These are phyloP conservation scores for Plebejus argus DNA, from an alignment of 2,888 invertebrate species.

Conservation along the genomic window DNA sequence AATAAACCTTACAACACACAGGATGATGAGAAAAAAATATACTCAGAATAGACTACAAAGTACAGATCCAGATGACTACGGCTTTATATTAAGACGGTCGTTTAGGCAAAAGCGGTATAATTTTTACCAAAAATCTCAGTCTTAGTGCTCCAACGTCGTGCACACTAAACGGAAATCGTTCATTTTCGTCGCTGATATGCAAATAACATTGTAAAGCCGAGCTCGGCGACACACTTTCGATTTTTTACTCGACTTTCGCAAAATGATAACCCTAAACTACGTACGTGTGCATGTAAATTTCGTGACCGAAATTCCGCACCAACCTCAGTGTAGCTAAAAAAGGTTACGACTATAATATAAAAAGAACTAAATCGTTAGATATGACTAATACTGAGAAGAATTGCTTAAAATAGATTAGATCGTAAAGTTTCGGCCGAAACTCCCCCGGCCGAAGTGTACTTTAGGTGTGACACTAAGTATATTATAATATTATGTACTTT, in stretches of 20 bases:
- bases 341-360: conserved; percentile 28
- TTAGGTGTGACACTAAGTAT: conserved; percentile 24
- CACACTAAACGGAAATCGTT: conserved; percentile 57
- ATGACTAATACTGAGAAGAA: conserved; percentile 28
- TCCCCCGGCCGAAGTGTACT: conserved; percentile 22
- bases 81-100: conserved; percentile 49
- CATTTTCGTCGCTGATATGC: conserved; percentile 47
- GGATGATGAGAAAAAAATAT: not conserved
- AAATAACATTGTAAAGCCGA: conserved; percentile 36
- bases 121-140: conserved; percentile 71
- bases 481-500: conserved; percentile 30
- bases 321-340: conserved; percentile 22
- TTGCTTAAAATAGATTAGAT: conserved; percentile 31
- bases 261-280: conserved; percentile 49
- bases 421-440: conserved; percentile 12
- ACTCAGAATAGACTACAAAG: not conserved
- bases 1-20: not conserved
- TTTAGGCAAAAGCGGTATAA: conserved; percentile 54
- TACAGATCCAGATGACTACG: conserved; percentile 40
- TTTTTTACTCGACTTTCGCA: conserved; percentile 44
- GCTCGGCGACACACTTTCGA: conserved; percentile 34
- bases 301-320: conserved; percentile 25
- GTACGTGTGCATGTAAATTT: conserved; percentile 48
- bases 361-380: conserved; percentile 29
- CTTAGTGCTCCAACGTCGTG: conserved; percentile 73